Base-by-base conservation (phyloP, 2,113 vertebrate genomes). In the Lepisosteus oculatus region DNA sequence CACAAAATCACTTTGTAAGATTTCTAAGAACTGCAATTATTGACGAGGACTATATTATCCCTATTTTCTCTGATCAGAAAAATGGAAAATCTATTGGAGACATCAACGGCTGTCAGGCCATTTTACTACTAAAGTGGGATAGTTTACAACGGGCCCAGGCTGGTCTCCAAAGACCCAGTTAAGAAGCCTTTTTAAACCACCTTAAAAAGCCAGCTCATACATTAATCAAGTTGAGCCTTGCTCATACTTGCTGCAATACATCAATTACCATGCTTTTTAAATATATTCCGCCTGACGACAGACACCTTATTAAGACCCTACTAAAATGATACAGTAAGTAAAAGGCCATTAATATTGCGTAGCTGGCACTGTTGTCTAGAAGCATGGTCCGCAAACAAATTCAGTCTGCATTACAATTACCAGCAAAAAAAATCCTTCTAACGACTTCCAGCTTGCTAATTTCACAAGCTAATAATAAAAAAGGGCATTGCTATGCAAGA, bases 391-490 rank as follows among this genome's bases (percentile, higher is more conserved):
- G 90, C 91, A 94, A 94, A 95, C 93, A 92, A 90, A 93, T 92
- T 88, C 85, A 83, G 85, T 83, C 91, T 92, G 91, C 91, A 92
- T 95, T 94, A 92, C 92, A 94, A 95, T 95, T 92, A 95, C 93
- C 88, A 88, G 88, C 85, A 83, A 84, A 84, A 85, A 87, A 92
- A 92, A 90, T 91, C 89, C 90, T 92, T 91, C 90, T 94, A 93
- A 94, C 85, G 91, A 94, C 91, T 93, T 94, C 93, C 90, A 91
- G 90, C 91, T 93, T 93, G 91, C 93, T 95, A 94, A 94, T 95
- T 95, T 94, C 91, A 94, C 92, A 95, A 87, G 87, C 90, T 95
- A 94, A 93, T 93, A 95, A 94, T 94, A 92, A 93, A 92, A 93
- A 92, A 93, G 91, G 90, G 83, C 92, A 95, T 94, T 93, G 93